Evolutionary conservation across 2,888 invertebrate genomes (phyloP).

Genomic region (Acronicta psi): DNA sequence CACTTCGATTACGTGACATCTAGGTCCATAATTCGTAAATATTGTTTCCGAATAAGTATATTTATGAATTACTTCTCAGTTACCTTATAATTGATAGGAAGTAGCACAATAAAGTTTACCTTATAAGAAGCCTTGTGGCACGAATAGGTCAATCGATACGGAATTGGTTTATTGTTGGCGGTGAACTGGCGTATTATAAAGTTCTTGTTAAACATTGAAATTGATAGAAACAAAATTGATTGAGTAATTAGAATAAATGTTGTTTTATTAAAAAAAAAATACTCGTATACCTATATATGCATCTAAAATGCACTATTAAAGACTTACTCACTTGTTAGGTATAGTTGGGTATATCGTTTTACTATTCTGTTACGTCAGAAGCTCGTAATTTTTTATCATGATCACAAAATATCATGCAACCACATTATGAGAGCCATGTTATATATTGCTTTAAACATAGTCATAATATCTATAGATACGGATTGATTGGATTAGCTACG

Average conservation of each 20-base stretch:
- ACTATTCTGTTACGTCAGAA: slow-evolving; percentile 29
- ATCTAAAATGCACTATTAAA: too few species aligned
- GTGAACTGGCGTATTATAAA: background rate
- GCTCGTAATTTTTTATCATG: slow-evolving; percentile 33
- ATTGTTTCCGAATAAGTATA: slow-evolving; percentile 57
- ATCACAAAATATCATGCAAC: slow-evolving; percentile 36
- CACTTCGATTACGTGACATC: slow-evolving; percentile 56
- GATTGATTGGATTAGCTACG: slow-evolving; percentile 23
- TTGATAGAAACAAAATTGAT: too few species aligned
- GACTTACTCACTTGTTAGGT: background rate
- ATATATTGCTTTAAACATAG: slow-evolving; percentile 21
- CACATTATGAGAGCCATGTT: slow-evolving; percentile 17
- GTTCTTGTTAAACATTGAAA: background rate
- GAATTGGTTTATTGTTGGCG: slow-evolving; percentile 16
- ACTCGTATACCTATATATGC: too few species aligned
- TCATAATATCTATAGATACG: too few species aligned
- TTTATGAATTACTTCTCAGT: slow-evolving; percentile 48
- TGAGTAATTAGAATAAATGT: background rate
- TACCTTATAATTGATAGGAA: slow-evolving; percentile 51
- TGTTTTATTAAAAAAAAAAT: too few species aligned
- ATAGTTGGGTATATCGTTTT: slow-evolving; percentile 7
- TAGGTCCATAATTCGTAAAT: slow-evolving; percentile 44
- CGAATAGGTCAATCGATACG: slow-evolving; percentile 26
- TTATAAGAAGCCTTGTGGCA: slow-evolving; percentile 33
- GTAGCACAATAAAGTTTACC: slow-evolving; percentile 34